phyloP scores from a whole-genome alignment of 2,888 invertebrate species.

The Silvanus unidentatus region DNA sequence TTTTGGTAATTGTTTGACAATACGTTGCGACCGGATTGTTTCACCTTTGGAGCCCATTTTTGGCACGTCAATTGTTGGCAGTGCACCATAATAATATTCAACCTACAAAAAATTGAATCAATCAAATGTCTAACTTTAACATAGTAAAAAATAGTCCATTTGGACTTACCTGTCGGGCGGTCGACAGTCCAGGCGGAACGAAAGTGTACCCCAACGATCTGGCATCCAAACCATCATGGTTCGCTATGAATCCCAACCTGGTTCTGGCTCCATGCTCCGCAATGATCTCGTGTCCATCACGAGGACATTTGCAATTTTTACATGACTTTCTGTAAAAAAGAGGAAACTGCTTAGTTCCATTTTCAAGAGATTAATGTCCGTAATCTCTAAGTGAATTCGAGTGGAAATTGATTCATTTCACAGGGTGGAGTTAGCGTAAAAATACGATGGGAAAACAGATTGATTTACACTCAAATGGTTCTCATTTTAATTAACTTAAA shows the following conservation, averaged over 20 bases:
- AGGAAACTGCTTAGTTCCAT: no score
- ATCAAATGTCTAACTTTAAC: background rate
- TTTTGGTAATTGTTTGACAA: constrained; percentile 86
- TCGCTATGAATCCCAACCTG: constrained; percentile 48
- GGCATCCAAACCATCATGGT: constrained; percentile 55
- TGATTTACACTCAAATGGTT: no score
- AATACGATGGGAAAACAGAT: no score
- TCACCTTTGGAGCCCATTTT: constrained; percentile 68
- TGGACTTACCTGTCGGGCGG: constrained; percentile 40
- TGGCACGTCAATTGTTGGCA: constrained; percentile 70
- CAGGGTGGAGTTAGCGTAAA: no score
- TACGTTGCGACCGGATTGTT: constrained; percentile 70
- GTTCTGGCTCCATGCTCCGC: constrained; percentile 43
- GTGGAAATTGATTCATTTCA: no score
- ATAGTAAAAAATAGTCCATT: constrained; percentile 1
- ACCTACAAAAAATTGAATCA: constrained; percentile 52
- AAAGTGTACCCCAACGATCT: constrained; percentile 43
- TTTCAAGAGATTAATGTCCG: no score
- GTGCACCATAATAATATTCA: constrained; percentile 86
- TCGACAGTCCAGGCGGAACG: constrained; percentile 43
- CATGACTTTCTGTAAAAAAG: constrained; percentile 78
- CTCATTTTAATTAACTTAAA: no score
- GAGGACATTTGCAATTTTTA: constrained; percentile 85
- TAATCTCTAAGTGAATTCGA: no score
- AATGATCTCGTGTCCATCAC: constrained; percentile 78